Evolutionary conservation across 2,113 vertebrate species (phyloP).

Genomic region (Gambusia holbrooki): DNA sequence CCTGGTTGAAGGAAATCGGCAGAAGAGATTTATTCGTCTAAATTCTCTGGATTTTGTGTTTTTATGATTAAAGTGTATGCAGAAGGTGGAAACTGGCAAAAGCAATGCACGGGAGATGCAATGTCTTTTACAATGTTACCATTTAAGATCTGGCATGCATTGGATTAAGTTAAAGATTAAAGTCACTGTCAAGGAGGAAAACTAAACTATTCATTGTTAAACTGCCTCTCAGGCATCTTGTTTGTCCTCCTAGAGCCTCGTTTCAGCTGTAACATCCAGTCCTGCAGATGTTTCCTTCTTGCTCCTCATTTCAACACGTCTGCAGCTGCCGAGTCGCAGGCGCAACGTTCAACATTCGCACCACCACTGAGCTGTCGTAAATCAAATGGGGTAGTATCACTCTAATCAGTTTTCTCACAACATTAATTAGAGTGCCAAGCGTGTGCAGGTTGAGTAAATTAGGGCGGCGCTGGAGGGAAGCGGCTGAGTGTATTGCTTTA

Average conservation of each 20-base stretch:
- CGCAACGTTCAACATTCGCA: neutral
- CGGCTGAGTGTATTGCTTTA: neutral
- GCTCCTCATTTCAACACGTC: neutral
- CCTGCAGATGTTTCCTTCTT: neutral
- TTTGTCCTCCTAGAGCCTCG: neutral
- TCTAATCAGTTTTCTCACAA: neutral
- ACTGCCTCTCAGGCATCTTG: neutral
- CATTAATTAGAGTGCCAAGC: neutral
- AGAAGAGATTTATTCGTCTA: neutral
- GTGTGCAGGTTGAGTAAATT: neutral
- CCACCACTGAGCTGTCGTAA: neutral
- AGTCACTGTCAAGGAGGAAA: neutral
- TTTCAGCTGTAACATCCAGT: neutral
- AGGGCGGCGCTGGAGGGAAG: neutral
- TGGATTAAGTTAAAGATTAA: too few relatives aligned
- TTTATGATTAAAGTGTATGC: neutral
- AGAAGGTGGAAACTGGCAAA: too few relatives aligned
- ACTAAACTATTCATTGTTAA: too few relatives aligned
- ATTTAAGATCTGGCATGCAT: too few relatives aligned
- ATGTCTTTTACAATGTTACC: neutral
- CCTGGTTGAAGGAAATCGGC: constrained; percentile 5
- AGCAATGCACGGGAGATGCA: neutral
- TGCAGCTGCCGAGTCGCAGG: neutral
- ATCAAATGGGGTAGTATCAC: neutral
- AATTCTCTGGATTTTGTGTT: neutral